These are phyloP conservation scores for Drosophila kanapiae DNA, from an alignment of 1,140 invertebrate genomes.

Conservation along the genomic window DNA sequence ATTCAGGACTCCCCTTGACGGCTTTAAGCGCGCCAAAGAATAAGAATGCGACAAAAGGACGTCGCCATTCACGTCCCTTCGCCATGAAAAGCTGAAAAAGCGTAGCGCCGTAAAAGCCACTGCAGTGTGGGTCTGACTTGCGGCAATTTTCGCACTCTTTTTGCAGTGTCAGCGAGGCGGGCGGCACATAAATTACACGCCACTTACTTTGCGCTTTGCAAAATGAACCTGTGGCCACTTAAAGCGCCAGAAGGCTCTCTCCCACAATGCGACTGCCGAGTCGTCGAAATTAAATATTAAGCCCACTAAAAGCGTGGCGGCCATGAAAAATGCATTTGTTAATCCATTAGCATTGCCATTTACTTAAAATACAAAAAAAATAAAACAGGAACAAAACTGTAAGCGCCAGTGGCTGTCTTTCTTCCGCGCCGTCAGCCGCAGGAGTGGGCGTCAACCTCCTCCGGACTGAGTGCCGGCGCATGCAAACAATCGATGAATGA, in stretches of 20 bases:
- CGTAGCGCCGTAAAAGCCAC: constrained; percentile 2
- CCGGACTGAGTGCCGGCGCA: constrained; percentile 17
- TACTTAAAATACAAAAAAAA: constrained; percentile 17
- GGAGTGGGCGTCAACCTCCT: not conserved
- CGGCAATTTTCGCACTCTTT: constrained; percentile 70
- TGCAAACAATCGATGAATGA: constrained; percentile 77
- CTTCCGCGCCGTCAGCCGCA: not conserved
- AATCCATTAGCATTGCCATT: constrained; percentile 65
- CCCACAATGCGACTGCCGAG: constrained; percentile 16
- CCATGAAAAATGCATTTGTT: constrained; percentile 68
- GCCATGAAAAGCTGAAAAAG: constrained; percentile 23
- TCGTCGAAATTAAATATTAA: constrained; percentile 66
- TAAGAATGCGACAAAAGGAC: constrained; percentile 33
- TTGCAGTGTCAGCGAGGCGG: constrained; percentile 46
- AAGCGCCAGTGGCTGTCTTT: constrained; percentile 3
- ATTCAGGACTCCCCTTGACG: constrained; percentile 18
- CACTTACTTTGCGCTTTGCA: constrained; percentile 64
- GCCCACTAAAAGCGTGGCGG: constrained; percentile 23
- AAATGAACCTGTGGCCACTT: constrained; percentile 66
- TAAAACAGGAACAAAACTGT: not conserved
- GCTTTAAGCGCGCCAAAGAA: constrained; percentile 19
- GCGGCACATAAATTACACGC: constrained; percentile 72
- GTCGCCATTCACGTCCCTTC: constrained; percentile 13
- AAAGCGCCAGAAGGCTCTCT: constrained; percentile 23
- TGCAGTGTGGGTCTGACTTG: constrained; percentile 46